phyloP scores from a whole-genome alignment of 2,797 vertebrate species.

The Falco naumanni region DNA sequence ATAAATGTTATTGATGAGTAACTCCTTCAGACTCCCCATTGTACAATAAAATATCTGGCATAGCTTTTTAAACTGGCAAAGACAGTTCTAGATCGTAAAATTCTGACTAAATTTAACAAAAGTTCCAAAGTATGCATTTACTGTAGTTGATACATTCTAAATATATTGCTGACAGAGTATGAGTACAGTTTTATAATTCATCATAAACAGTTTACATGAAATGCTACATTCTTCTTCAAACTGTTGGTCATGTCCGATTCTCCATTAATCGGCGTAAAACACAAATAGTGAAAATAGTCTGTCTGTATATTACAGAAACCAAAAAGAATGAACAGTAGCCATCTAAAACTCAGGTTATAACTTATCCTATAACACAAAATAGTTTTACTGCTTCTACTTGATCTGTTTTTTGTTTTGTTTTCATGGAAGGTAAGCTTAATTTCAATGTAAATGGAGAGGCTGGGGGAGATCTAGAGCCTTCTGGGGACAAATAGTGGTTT shows the following conservation, averaged over 20 bases:
- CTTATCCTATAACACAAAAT: background rate
- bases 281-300: background rate
- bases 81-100: background rate
- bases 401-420: background rate
- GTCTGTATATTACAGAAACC: background rate
- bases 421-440: background rate
- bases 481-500: background rate
- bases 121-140: background rate
- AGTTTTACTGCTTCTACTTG: background rate
- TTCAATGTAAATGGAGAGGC: background rate
- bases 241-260: background rate
- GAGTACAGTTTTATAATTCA: background rate
- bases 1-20: background rate
- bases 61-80: background rate
- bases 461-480: background rate
- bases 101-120: background rate
- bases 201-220: background rate
- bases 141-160: background rate
- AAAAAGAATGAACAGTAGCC: background rate
- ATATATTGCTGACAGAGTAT: background rate
- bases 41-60: background rate
- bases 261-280: background rate
- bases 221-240: background rate
- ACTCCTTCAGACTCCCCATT: background rate
- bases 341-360: background rate